Base-by-base conservation (phyloP, 2,113 vertebrate genomes). In the Sitta europaea region DNA sequence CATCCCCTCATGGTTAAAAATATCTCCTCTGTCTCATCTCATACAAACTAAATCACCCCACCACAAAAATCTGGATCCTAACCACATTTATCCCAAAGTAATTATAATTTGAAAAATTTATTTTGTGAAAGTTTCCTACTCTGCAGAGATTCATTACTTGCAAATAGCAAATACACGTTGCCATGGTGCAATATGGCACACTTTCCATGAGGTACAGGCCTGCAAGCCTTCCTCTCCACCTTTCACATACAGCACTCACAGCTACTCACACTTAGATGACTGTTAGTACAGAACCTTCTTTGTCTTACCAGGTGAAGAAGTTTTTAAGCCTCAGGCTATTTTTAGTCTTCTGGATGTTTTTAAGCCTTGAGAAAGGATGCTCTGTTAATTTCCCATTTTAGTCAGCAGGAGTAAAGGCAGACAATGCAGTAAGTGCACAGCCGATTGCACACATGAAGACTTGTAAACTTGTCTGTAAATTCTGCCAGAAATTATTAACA, bases 401-500 rank as follows among this genome's bases (percentile, higher is more conserved):
- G 90, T 70, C 81, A 94, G 74, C 87, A 76, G 50, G 54, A 82
- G 74, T 47, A 43, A 87, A 90, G 33, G 62, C 84, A 88, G 81
- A 59, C 2, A 2, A 21, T 48, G 31, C 50, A 95, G 81, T 51
- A 83, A 90, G 42, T 20, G 43, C 67, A 51, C 43, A 66, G 90
- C 6, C 3, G 0, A 86, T 3, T 59, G 67, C 67, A 58, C 67
- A 79, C 61, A 77, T 7, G 51, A 74, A 59, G 75, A 82, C 92
- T 92, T 90, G 82, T 73, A 94, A 90, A 86, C 78, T 92, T 53
- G 33, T 38, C 92, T 67, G 82, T 74, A 86, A 86, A 92, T 86
- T 90, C 88, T 71, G 43, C 55, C 59, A 92, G 71, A 71, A 93
- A 83, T 84, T 80, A 88, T 94, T 94, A 96, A 91, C 81, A 93